Base-by-base conservation (phyloP, 2,888 invertebrate genomes). In the Yponomeuta cagnagella region DNA sequence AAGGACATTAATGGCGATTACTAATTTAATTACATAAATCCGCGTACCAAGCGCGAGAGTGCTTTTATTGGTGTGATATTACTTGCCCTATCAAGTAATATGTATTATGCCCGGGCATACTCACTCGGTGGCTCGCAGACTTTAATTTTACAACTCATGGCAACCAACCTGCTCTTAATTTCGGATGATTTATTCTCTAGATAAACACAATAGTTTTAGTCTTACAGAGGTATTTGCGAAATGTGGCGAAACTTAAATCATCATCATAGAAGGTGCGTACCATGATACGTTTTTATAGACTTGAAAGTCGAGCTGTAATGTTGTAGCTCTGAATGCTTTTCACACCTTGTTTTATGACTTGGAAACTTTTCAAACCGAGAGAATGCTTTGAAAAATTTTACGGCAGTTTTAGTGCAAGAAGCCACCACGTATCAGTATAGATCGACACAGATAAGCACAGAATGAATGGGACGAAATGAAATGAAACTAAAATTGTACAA, bases 91-190 rank as follows among this genome's bases (percentile, higher is more conserved):
- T 33, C 5, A 33, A 4, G 5, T 4, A 33, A 33, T 33, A 33
- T 4, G 5, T 33, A 33, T 33, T 33, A 5, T 33, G 33, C 1
- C 2, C 33, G 43, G 43, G 6, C 43, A 8, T 43, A 43, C 33
- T 33, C 33, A 33, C 33, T 33, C 33, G 33, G 33, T 33, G 33
- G 33, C 33, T 33, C 33, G 33, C 33, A 33, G 3, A 5, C 33
- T 33, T 2, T 3, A 58, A 15, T 15, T 15, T 2, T 15, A 58
- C 52, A 58, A 58, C 15, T 58, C 52, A 58, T 58, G 52, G 52
- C 15, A 58, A 58, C 52, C 52, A 30, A 2, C 10, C 10, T 68
- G 68, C 37, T 74, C 74, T 71, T 72, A 73, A 74, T 71, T 75
- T 64, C 30, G 65, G 48, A 31, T 65, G 70, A 70, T 70, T 70